Conservation (phyloP, 2,797 vertebrate genomes). For the Eleutherodactylus coqui region DNA sequence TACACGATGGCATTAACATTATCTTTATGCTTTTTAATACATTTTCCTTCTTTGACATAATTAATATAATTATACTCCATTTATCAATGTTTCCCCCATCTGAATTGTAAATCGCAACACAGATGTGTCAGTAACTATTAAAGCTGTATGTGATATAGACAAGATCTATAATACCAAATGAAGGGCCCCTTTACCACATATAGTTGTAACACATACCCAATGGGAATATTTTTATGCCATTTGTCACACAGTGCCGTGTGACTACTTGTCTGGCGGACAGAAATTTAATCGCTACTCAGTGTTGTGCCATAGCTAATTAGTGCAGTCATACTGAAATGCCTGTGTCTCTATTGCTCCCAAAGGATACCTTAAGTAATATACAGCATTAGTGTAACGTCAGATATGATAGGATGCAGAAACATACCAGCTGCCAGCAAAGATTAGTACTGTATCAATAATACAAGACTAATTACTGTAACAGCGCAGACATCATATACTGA, state of each 20-base stretch:
- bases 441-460: slow-evolving; percentile 51
- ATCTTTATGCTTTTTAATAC: too few species aligned
- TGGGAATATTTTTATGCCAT: background rate
- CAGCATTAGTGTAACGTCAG: slow-evolving; percentile 24
- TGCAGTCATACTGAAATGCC: slow-evolving; percentile 15
- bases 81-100: background rate
- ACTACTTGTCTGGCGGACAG: background rate
- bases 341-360: slow-evolving; percentile 29
- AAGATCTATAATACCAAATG: background rate
- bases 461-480: slow-evolving; percentile 34
- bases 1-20: background rate
- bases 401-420: slow-evolving; percentile 42
- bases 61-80: background rate
- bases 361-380: slow-evolving; percentile 43
- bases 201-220: background rate
- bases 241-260: slow-evolving; percentile 14
- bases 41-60: background rate
- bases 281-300: background rate
- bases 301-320: slow-evolving; percentile 28
- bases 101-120: background rate
- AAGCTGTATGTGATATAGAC: background rate
- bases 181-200: slow-evolving; percentile 3
- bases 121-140: background rate
- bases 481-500: slow-evolving; percentile 22
- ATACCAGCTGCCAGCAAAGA: slow-evolving; percentile 34